Percentiles rank a stretch among this genome's conserved stretches.
Evolutionary conservation across 53 echinoderm and acorn worm species (phyloP).

Genomic region (Glandiceps talaboti): DNA sequence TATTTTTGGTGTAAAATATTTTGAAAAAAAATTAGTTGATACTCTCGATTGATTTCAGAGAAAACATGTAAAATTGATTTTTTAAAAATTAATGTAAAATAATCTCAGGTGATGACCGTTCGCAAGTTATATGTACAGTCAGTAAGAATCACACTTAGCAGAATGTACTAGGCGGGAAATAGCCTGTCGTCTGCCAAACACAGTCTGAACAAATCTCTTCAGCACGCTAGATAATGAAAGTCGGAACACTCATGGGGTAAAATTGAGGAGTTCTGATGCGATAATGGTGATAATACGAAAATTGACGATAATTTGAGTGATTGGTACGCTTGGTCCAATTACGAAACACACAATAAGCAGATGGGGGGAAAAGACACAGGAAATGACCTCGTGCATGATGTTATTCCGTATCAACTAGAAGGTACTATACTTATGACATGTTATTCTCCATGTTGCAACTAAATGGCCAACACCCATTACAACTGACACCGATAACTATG

Average conservation of each 20-base stretch:
- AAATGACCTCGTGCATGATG: background rate
- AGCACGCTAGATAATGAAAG: background rate
- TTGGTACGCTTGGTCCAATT: background rate
- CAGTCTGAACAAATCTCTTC: no score
- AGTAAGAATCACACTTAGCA: no score
- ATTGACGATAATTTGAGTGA: background rate
- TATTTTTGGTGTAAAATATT: no score
- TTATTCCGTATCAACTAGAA: background rate
- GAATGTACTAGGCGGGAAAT: no score
- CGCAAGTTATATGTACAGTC: no score
- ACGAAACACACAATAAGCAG: background rate
- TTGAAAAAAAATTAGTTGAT: no score
- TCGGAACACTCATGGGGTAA: background rate
- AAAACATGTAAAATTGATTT: no score
- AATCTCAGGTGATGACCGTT: no score
- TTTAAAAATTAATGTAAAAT: no score
- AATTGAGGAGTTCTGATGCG: background rate
- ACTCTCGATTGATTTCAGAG: no score
- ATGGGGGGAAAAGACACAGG: background rate
- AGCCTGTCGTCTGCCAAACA: no score
- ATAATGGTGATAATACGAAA: background rate
- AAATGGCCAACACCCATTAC: background rate
- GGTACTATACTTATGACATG: background rate
- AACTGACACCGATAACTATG: no score
- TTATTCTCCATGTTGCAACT: background rate